These are phyloP conservation scores for Dorcus parallelipipedus DNA, from an alignment of 2,888 invertebrate species.

Conservation along the genomic window DNA sequence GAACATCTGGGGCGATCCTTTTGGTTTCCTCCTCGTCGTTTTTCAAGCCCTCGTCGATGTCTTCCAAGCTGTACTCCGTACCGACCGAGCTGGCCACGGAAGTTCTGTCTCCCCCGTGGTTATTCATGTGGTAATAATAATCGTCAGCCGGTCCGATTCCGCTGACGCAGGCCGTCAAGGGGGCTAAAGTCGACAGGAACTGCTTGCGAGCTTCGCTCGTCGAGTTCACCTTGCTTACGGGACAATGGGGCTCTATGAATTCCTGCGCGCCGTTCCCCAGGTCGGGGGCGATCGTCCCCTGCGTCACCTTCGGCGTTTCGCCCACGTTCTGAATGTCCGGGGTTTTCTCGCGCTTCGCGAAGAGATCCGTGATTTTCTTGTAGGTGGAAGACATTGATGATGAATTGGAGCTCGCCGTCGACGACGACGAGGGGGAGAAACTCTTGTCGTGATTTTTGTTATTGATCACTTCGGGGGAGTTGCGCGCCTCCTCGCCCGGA, in stretches of 20 bases:
- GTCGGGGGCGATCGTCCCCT: slow-evolving; percentile 50
- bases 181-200: slow-evolving; percentile 75
- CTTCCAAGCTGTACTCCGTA: slow-evolving; percentile 66
- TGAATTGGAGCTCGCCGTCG: slow-evolving; percentile 56
- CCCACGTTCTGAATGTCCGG: slow-evolving; percentile 37
- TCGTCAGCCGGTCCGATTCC: slow-evolving; percentile 57
- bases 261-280: slow-evolving; percentile 51
- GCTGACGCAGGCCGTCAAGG: slow-evolving; percentile 71
- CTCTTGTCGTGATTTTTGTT: slow-evolving; percentile 53
- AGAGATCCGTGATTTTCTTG: slow-evolving; percentile 60
- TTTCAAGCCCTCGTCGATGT: slow-evolving; percentile 60
- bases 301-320: slow-evolving; percentile 24
- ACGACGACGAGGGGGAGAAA: slow-evolving; percentile 57
- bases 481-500: slow-evolving; percentile 60
- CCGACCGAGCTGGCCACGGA: slow-evolving; percentile 62
- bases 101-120: slow-evolving; percentile 55
- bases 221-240: slow-evolving; percentile 46
- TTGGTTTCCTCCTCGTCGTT: slow-evolving; percentile 52
- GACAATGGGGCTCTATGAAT: slow-evolving; percentile 37
- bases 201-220: slow-evolving; percentile 65
- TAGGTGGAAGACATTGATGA: slow-evolving; percentile 63
- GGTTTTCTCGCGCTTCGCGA: slow-evolving; percentile 46
- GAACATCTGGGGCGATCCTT: slow-evolving; percentile 70
- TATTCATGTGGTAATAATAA: slow-evolving; percentile 56
- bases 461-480: slow-evolving; percentile 36